These are phyloP conservation scores for Amiota minor DNA, from an alignment of 2,888 invertebrate genomes.

Conservation along the genomic window DNA sequence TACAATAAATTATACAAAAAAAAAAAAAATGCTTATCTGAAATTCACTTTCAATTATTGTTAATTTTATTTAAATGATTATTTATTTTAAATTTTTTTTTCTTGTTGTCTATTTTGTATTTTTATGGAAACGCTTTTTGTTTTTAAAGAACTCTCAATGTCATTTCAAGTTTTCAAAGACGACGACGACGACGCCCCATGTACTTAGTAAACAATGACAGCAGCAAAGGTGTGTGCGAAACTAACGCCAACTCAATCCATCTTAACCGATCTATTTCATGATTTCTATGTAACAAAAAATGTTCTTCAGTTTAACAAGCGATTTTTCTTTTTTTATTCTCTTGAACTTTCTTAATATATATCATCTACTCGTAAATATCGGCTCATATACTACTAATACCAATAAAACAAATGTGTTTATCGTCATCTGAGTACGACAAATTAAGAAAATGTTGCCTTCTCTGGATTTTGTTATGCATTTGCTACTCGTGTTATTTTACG, in stretches of 20 bases:
- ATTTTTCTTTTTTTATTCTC: too few relatives aligned
- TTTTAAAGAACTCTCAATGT: slow-evolving; percentile 1
- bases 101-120: slow-evolving; percentile 16
- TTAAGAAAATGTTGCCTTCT: slow-evolving; percentile 16
- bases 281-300: too few relatives aligned
- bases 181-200: background rate
- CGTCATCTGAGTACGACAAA: too few relatives aligned
- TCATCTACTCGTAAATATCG: too few relatives aligned
- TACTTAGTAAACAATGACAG: slow-evolving; percentile 1
- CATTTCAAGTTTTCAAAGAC: background rate
- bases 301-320: too few relatives aligned
- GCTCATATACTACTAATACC: too few relatives aligned
- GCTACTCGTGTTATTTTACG: too few relatives aligned
- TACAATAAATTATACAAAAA: slow-evolving; percentile 14
- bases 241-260: background rate
- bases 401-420: too few relatives aligned
- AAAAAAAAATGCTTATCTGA: slow-evolving; percentile 3
- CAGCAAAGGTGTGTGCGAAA: slow-evolving; percentile 4
- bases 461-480: background rate
- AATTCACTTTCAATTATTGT: slow-evolving; percentile 40
- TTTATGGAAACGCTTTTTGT: slow-evolving; percentile 19
- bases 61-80: slow-evolving; percentile 22
- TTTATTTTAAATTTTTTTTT: slow-evolving; percentile 7
- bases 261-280: too few relatives aligned
- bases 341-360: too few relatives aligned